Evolutionary conservation across 1,140 invertebrate species (phyloP).

Genomic region (Plectrocnemia conspersa): DNA sequence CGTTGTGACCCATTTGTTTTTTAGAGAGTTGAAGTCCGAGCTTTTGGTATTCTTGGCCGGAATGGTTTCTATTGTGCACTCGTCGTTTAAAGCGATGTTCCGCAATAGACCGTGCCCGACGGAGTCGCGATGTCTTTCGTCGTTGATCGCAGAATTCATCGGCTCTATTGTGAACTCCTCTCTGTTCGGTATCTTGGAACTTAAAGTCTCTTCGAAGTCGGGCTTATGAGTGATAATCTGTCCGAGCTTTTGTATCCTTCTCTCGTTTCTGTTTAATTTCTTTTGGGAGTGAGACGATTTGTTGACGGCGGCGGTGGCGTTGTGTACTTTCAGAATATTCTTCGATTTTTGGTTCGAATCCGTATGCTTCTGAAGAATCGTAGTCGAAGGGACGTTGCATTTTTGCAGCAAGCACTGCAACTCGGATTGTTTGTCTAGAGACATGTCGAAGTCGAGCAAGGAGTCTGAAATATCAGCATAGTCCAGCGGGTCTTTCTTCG

Average conservation of each 20-base stretch:
- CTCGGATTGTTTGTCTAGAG: constrained; percentile 47
- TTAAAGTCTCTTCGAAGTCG: constrained; percentile 39
- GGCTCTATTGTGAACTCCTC: constrained; percentile 40
- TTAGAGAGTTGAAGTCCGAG: constrained; percentile 45
- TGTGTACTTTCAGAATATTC: constrained; percentile 44
- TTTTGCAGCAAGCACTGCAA: constrained; percentile 46
- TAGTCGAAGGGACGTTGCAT: constrained; percentile 47
- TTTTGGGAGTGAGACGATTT: constrained; percentile 44
- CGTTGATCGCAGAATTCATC: constrained; percentile 35
- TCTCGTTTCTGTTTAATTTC: constrained; percentile 46
- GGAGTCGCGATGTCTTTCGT: constrained; percentile 18
- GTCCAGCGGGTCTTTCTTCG: constrained; percentile 33
- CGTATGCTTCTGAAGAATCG: constrained; percentile 41
- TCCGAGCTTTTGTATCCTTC: constrained; percentile 47
- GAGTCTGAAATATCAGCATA: constrained; percentile 31
- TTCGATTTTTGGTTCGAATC: constrained; percentile 46
- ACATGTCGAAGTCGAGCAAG: constrained; percentile 40
- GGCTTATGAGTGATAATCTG: constrained; percentile 44
- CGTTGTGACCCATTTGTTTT: constrained; percentile 50
- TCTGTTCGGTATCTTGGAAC: constrained; percentile 20
- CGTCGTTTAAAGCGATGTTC: constrained; percentile 47
- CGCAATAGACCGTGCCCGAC: constrained; percentile 38
- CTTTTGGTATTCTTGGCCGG: constrained; percentile 38
- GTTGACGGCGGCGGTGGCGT: constrained; percentile 41
- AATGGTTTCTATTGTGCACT: constrained; percentile 50